Evolutionary conservation across 2,888 invertebrate species (phyloP), one percentile per base, ranked within the genome.

Genomic region (Gymnocheta viridis): DNA sequence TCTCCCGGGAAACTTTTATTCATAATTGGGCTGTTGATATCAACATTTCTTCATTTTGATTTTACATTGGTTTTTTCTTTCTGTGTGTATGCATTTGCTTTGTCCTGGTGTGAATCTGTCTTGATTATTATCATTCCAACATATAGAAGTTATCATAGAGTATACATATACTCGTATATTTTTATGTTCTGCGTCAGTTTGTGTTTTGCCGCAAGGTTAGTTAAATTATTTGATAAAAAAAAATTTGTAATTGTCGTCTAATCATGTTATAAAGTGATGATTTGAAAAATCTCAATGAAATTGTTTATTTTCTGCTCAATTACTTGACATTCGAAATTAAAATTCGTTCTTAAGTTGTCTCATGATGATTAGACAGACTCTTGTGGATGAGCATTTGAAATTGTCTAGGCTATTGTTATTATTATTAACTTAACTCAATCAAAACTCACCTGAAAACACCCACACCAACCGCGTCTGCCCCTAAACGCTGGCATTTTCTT

Each of bases 361-460:
- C 9, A 22, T 35, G 7, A 58, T 41, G 54, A 74, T 32, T 10
- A 54, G 49, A 27, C 49, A 54, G 49, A 27, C 49, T 24, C 24
- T 66, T 54, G 5, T 38, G 41, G 29, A 29, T 56, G 5, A 14
- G 27, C 27, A 2, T 27, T 32, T 47, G 29, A 47, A 47, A 1
- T 32, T 60, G 62, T 47, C 49, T 47, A 35, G 7, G 17, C 27
- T 73, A n/a, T n/a, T n/a, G n/a, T n/a, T n/a, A n/a, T 73, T 49
- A 1, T n/a, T 56, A 32, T 19, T 29, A 17, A 9, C 54, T 27
- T 44, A 32, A 58, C 4, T 58, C 12, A 44, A 58, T 72, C n/a
- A 32, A 14, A 24, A 90, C 93, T 93, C 91, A 96, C 97, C 94
- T 97, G 96, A 86, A 97, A 93, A 90, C 97, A 97, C 89, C 96